Conservation (phyloP, 2,113 vertebrate species). For the Boleophthalmus pectinirostris region DNA sequence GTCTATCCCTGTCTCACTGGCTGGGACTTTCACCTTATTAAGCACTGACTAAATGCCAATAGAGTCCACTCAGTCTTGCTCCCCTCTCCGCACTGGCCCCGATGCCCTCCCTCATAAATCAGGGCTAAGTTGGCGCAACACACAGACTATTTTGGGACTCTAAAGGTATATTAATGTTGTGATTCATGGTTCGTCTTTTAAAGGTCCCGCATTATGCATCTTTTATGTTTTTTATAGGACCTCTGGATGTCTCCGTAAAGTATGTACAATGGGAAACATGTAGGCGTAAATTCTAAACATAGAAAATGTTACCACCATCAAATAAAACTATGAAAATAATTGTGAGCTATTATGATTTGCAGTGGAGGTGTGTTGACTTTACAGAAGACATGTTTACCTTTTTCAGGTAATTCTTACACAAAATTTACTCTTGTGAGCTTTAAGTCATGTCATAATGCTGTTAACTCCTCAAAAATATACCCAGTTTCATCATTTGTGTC, state of each 20-base stretch:
- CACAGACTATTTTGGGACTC: not conserved
- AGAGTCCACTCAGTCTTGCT: constrained; percentile 24
- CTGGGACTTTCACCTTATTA: constrained; percentile 51
- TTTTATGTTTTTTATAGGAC: not conserved
- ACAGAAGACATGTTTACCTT: too few species aligned
- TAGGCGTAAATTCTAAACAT: too few species aligned
- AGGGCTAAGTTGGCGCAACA: not conserved
- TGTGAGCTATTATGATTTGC: too few species aligned
- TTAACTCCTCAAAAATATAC: too few species aligned
- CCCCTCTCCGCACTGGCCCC: constrained; percentile 19
- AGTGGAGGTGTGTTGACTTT: too few species aligned
- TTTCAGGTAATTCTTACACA: too few species aligned
- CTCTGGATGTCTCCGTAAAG: not conserved
- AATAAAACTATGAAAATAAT: too few species aligned
- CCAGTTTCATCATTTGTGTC: too few species aligned
- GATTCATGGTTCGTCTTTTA: not conserved
- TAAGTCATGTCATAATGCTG: too few species aligned
- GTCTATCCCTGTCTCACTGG: constrained; percentile 36
- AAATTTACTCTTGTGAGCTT: too few species aligned
- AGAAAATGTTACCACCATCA: too few species aligned
- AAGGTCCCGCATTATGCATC: not conserved
- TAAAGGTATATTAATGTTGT: not conserved
- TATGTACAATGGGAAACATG: too few species aligned
- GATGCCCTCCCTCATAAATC: constrained; percentile 23
- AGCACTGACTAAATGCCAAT: constrained; percentile 57